Base-by-base conservation (phyloP, 2,797 vertebrate species). In the Semotilus atromaculatus region DNA sequence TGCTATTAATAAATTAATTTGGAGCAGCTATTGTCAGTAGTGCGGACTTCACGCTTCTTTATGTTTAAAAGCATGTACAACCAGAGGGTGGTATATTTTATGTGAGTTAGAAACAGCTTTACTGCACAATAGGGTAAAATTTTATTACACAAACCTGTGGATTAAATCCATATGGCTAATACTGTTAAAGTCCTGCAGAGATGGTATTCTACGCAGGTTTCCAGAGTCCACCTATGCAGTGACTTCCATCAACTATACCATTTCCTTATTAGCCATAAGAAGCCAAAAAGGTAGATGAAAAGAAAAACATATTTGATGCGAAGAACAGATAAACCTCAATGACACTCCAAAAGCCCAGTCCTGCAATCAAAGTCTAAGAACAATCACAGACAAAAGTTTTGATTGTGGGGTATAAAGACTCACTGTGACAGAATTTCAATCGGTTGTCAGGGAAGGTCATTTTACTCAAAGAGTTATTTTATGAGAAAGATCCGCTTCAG, bases 301-400 rank as follows among this genome's bases (percentile, higher is more conserved):
- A 48, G 10, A 73, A 62, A 43, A 71, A 75, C 53, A 75, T 18
- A 34, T 45, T 51, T 43, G 19, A 79, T 7, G 6, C 2, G 21
- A 73, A 79, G 29, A 83, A 73, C 19, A 74, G 36, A 72, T 55
- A 43, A 58, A 66, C 53, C 40, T 71, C 36, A 72, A 80, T 0
- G 55, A 58, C 76, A 83, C 81, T 84, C 71, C 29, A 84, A 53
- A 86, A 64, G 34, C 36, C 3, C 23, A 70, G 81, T 74, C 40
- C 55, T 48, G 45, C 72, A 75, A 86, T 87, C 77, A 84, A 75
- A 80, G 38, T 31, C 19, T 60, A 40, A 80, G 81, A 80, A 80
- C 62, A 81, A 84, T 80, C 86, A 80, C 51, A 6, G 11, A 60
- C 76, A 45, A 21, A 53, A 31, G 64, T 21, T 68, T 45, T 84